Percentiles rank a stretch among this genome's conserved stretches.
These are phyloP conservation scores for Aeoliscus strigatus DNA, from an alignment of 2,797 vertebrate species.

Conservation along the genomic window DNA sequence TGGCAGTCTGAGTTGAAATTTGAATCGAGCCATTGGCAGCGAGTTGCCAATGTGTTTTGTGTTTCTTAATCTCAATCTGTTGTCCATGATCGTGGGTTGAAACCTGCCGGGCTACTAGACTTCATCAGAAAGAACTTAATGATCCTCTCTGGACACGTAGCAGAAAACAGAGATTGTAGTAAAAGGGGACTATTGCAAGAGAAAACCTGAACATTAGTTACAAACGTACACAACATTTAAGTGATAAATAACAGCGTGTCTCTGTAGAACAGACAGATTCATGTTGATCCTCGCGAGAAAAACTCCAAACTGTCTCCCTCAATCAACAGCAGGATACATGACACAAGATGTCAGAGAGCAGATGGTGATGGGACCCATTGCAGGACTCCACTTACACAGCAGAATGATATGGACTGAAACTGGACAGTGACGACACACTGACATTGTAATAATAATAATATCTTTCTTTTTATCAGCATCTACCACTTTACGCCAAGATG, in stretches of 20 bases:
- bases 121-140: background rate
- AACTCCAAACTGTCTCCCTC: too few relatives aligned
- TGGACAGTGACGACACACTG: too few relatives aligned
- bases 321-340: conserved; percentile 13
- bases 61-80: conserved; percentile 13
- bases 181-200: background rate
- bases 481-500: conserved; percentile 16
- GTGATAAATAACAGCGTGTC: too few relatives aligned
- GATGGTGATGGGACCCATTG: conserved; percentile 52
- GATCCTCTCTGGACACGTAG: background rate
- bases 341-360: conserved; percentile 29
- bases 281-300: too few relatives aligned
- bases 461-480: conserved; percentile 15
- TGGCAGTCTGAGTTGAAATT: too few relatives aligned
- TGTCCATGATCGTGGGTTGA: background rate
- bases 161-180: background rate
- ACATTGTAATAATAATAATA: too few relatives aligned
- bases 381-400: conserved; percentile 21
- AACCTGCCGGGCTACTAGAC: conserved; percentile 3
- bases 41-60: too few relatives aligned
- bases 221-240: too few relatives aligned
- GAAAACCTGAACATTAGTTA: background rate
- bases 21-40: too few relatives aligned
- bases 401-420: conserved; percentile 7
- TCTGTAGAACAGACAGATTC: too few relatives aligned